These are phyloP conservation scores for Oligia fasciuncula DNA, from an alignment of 2,888 invertebrate species.

Conservation along the genomic window DNA sequence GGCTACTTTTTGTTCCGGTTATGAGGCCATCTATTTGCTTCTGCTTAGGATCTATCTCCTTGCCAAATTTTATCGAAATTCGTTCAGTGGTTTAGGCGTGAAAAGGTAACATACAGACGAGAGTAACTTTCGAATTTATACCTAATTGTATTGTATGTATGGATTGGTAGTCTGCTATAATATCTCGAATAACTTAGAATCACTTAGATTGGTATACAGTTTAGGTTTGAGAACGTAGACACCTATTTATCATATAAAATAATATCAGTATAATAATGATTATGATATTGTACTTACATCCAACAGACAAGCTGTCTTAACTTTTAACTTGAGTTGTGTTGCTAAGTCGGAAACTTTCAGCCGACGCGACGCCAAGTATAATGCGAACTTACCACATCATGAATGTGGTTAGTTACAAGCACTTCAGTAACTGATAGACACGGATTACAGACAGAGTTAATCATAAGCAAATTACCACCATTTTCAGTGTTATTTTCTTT, in stretches of 20 bases:
- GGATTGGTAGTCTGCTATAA: not conserved
- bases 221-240: not conserved
- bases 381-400: constrained; percentile 22
- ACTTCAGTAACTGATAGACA: constrained; percentile 1
- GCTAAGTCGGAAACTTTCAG: constrained; percentile 31
- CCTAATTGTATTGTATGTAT: no score
- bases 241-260: not conserved
- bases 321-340: constrained; percentile 24
- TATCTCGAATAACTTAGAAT: not conserved
- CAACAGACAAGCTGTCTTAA: constrained; percentile 12
- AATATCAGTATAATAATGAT: not conserved
- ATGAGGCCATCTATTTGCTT: no score
- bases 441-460: no score
- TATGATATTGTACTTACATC: constrained; percentile 13
- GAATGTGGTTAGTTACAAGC: not conserved
- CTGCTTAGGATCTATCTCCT: no score
- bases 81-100: no score
- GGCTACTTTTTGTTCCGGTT: no score
- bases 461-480: no score
- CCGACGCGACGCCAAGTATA: constrained; percentile 1
- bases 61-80: no score
- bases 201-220: not conserved
- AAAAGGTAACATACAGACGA: no score
- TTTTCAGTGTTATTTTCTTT: no score
- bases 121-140: no score